Evolutionary conservation across 2,888 invertebrate species (phyloP).

Genomic region (Corythucha ciliata): DNA sequence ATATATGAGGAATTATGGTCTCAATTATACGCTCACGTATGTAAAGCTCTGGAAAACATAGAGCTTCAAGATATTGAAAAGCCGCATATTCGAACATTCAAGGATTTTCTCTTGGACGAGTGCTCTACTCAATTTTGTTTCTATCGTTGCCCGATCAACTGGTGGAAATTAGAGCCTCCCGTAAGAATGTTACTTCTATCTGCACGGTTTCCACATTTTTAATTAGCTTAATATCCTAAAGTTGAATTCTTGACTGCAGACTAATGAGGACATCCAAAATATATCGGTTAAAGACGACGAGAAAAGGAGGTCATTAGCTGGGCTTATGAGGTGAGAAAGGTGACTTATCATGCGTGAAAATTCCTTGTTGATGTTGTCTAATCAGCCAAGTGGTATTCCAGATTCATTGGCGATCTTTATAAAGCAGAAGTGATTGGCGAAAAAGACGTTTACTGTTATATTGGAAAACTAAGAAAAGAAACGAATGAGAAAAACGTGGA

Average conservation of each 20-base stretch:
- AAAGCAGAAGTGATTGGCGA: conserved; percentile 25
- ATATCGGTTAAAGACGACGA: too few species aligned
- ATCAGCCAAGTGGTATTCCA: background rate
- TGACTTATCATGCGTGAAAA: too few species aligned
- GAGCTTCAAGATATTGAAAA: conserved; percentile 26
- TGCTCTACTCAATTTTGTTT: conserved; percentile 25
- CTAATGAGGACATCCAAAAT: too few species aligned
- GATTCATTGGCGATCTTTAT: conserved; percentile 27
- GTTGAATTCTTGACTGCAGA: background rate
- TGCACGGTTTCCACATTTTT: background rate
- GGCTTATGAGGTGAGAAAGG: too few species aligned
- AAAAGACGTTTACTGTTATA: conserved; percentile 24
- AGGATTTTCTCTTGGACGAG: conserved; percentile 23
- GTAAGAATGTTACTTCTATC: conserved; percentile 15
- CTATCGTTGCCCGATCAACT: conserved; percentile 24
- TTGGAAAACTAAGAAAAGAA: conserved; percentile 26
- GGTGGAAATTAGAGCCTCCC: conserved; percentile 21
- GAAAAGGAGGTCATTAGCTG: too few species aligned
- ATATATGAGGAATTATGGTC: conserved; percentile 23
- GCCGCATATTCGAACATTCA: conserved; percentile 21
- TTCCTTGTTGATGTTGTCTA: too few species aligned
- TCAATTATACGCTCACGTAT: conserved; percentile 23
- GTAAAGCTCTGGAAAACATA: conserved; percentile 24
- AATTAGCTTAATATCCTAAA: background rate
- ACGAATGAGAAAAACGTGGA: conserved; percentile 25